Evolutionary conservation across 2,797 vertebrate genomes (phyloP), one percentile per base, ranked within the genome.

Genomic region (Pantherophis alleghaniensis): DNA sequence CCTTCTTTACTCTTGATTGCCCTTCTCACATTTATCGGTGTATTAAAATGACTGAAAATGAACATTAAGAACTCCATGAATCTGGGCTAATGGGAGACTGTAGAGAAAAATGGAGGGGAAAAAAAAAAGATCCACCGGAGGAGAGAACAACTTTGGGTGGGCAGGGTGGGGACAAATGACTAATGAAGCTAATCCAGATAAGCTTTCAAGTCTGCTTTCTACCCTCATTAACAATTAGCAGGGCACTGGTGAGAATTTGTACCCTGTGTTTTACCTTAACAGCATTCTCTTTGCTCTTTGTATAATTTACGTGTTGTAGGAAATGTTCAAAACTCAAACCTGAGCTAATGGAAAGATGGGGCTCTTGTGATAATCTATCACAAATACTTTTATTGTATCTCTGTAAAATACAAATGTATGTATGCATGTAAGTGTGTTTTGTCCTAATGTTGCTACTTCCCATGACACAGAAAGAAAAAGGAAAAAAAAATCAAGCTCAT

Each of bases 281-380:
- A 98, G 98, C 98, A 98, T 98, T 98, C 98, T 99, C 97, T 98
- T 99, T 99, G 98, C 98, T 98, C 98, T 99, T 99, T 99, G 98
- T 99, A 99, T 99, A 99, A 99, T 99, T 99, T 99, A 99, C 98
- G 98, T 99, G 99, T 99, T 98, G 99, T 99, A 98, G 98, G 99
- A 98, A 98, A 98, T 98, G 98, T 98, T 98, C 97, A 98, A 98
- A 97, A 97, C 97, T 96, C 92, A 97, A 98, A 98, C 97, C 97
- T 98, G 98, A 98, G 97, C 97, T 98, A 98, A 98, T 97, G 97
- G 95, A 97, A 97, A 98, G 98, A 98, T 97, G 98, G 99, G 98
- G 98, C 98, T 99, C 99, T 99, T 99, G 99, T 98, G 98, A 98
- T 98, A 98, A 97, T 98, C 98, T 98, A 99, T 99, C 98, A 99